These are phyloP conservation scores for Trachelipus rathkii DNA, from an alignment of 1,140 invertebrate genomes.

Conservation along the genomic window DNA sequence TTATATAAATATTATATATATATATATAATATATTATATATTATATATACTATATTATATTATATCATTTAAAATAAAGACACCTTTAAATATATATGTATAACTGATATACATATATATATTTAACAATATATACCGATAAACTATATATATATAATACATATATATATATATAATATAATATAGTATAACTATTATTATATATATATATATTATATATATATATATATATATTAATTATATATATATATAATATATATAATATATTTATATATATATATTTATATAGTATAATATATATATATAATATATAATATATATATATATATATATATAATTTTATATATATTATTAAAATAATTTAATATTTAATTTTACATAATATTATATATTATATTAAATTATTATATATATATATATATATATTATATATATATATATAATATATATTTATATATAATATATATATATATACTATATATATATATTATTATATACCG, in stretches of 20 bases:
- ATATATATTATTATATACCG: no score
- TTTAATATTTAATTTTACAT: no score
- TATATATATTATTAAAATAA: background rate
- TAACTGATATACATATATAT: background rate
- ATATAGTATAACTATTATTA: no score
- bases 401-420: no score
- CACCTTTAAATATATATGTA: background rate
- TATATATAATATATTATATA: background rate
- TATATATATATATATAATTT: background rate
- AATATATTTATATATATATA: background rate
- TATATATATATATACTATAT: no score
- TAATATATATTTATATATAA: no score
- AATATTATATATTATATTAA: no score
- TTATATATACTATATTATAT: background rate
- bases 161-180: conserved; percentile 5
- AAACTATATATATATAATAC: no score
- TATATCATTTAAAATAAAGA: no score
- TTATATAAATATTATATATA: background rate
- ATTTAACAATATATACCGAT: no score
- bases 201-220: conserved; percentile 5
- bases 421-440: no score
- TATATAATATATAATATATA: background rate
- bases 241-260: background rate
- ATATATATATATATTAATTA: background rate
- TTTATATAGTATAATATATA: background rate